Percentiles rank a stretch among this genome's conserved stretches.
phyloP scores from a whole-genome alignment of 2,888 invertebrate species.

The Acleris literana region DNA sequence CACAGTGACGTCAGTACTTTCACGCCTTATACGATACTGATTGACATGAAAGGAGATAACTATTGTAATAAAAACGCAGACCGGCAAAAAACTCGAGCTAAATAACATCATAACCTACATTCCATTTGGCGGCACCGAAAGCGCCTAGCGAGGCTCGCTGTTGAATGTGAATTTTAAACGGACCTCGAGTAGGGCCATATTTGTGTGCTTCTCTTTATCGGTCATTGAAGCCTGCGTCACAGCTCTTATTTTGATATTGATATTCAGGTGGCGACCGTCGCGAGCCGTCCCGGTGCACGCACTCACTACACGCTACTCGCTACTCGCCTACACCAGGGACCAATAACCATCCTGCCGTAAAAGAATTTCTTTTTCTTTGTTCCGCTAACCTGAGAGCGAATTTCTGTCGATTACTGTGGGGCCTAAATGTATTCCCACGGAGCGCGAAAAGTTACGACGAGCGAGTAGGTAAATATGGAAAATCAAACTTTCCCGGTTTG shows the following conservation, averaged over 20 bases:
- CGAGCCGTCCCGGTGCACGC: slow-evolving; percentile 59
- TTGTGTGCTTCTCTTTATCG: slow-evolving; percentile 78
- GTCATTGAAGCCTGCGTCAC: slow-evolving; percentile 73
- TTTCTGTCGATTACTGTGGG: slow-evolving; percentile 34
- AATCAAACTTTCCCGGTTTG: slow-evolving; percentile 13
- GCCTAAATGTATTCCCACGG: slow-evolving; percentile 29
- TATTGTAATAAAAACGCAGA: slow-evolving; percentile 75
- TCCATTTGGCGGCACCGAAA: slow-evolving; percentile 67
- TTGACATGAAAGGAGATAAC: slow-evolving; percentile 80
- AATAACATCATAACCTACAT: slow-evolving; percentile 83
- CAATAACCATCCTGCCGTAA: slow-evolving; percentile 60
- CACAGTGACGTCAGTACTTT: slow-evolving; percentile 77
- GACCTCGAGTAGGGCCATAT: slow-evolving; percentile 72
- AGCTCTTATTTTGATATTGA: slow-evolving; percentile 75
- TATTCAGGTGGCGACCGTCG: slow-evolving; percentile 73
- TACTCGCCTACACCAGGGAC: slow-evolving; percentile 60
- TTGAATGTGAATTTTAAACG: slow-evolving; percentile 79
- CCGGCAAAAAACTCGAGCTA: slow-evolving; percentile 74
- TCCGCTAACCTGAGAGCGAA: slow-evolving; percentile 43
- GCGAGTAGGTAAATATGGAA: slow-evolving; percentile 13
- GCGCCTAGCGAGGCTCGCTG: slow-evolving; percentile 56
- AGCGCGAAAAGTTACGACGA: slow-evolving; percentile 5
- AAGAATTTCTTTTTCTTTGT: slow-evolving; percentile 51
- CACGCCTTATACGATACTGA: slow-evolving; percentile 77
- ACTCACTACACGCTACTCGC: slow-evolving; percentile 51